Evolutionary conservation across 2,113 vertebrate genomes (phyloP).

Genomic region (Herpailurus yagouaroundi): DNA sequence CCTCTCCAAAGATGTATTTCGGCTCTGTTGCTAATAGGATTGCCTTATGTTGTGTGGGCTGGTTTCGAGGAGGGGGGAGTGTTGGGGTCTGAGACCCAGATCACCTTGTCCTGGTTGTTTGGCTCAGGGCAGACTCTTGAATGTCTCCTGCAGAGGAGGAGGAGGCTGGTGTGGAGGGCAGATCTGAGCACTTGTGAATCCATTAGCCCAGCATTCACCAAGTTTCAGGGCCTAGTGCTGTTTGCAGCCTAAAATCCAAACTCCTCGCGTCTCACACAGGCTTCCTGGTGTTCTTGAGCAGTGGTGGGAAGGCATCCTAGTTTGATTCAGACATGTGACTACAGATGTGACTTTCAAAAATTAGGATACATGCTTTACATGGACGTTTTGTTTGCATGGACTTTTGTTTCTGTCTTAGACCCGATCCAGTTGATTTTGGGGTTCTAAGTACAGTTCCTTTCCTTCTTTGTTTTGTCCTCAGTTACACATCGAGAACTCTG

Average conservation of each 20-base stretch:
- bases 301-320: background rate
- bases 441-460: no score
- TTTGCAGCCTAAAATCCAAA: fast-evolving
- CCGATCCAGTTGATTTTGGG: background rate
- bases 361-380: background rate
- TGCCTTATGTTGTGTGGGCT: no score
- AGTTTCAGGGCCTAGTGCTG: background rate
- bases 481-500: no score
- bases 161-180: no score
- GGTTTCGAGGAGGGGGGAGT: background rate
- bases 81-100: background rate
- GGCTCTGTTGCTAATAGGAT: background rate
- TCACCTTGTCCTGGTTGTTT: no score
- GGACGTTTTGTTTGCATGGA: no score
- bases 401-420: background rate
- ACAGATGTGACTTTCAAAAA: no score
- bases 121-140: background rate
- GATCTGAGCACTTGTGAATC: fast-evolving
- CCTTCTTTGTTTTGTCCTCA: background rate
- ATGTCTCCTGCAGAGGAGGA: background rate
- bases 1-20: background rate
- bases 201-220: background rate
- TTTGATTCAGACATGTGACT: background rate
- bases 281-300: background rate
- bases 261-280: background rate